Base-by-base conservation (phyloP, 2,113 vertebrate species). In the Fulmarus glacialis region DNA sequence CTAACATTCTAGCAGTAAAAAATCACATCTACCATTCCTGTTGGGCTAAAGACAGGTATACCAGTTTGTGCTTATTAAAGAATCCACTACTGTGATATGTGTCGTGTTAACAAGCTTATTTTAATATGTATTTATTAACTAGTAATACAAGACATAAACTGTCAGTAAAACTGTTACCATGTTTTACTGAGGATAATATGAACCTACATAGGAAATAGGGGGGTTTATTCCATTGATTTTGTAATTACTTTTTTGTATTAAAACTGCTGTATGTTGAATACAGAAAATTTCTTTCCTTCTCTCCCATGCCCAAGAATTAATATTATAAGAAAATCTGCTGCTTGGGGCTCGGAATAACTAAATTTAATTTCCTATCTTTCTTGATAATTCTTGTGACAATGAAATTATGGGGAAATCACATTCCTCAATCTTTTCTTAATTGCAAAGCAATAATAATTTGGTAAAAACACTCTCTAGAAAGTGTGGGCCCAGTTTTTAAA, bases 131-230 rank as follows among this genome's bases (percentile, higher is more conserved):
- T 68, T 50, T 84, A 59, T 85, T 78, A 26, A 38, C 14, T 4
- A 43, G 26, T 43, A 70, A 56, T 24, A 15, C 12, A 88, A 82
- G 50, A 68, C 6, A 48, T 15, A 64, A 70, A 20, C 10, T 45
- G 9, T 19, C 34, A 68, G 29, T 62, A 52, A 67, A 88, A 64
- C 40, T 64, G 6, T 42, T 64, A n/a, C 7, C 1, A 3, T 91
- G 82, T 94, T 97, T 96, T 93, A 86, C 70, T 89, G 78, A 87
- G 36, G 42, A 82, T 93, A 77, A 62, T 50, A 55, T 22, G 56
- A 94, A 79, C 48, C 38, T 72, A 36, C 13, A 50, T 19, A 48
- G 18, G 4, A 80, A 60, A 62, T 11, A 8, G 38, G 8, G 15
- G 3, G 14, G 32, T 24, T 56, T 58, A 93, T 88, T 90, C 75